Conservation (phyloP, 2,888 invertebrate genomes). For the Rhimphoctona megacephalus region DNA sequence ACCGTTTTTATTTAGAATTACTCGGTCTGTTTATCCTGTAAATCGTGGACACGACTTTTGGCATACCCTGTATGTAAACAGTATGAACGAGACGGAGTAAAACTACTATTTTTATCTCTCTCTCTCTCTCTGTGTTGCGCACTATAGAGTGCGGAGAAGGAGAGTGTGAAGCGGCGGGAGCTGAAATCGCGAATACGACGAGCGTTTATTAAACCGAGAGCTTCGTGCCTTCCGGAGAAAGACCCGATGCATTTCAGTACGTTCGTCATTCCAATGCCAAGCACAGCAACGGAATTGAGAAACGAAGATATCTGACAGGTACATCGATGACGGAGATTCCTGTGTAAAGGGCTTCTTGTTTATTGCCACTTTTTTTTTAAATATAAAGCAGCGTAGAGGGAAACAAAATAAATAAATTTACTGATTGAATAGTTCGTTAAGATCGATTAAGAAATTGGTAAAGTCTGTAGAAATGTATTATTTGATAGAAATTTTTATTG, state of each 20-base stretch:
- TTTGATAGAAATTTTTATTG: not conserved
- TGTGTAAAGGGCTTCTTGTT: not conserved
- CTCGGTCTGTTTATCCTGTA: not conserved
- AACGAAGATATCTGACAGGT: conserved; percentile 69
- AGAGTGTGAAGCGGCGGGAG: conserved; percentile 40
- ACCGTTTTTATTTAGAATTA: not conserved
- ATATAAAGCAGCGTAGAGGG: not conserved
- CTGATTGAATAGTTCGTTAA: not conserved
- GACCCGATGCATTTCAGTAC: conserved; percentile 67
- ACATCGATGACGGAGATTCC: conserved; percentile 62
- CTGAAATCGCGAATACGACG: conserved; percentile 54
- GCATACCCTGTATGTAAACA: not conserved
- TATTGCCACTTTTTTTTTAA: not conserved
- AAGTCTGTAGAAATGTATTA: not conserved
- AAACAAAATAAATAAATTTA: not conserved
- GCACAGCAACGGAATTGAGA: conserved; percentile 60
- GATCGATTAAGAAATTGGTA: not conserved
- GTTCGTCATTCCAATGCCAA: conserved; percentile 65
- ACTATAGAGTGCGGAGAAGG: conserved; percentile 23
- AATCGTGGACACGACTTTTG: not conserved
- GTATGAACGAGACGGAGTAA: conserved; percentile 51
- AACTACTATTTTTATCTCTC: conserved; percentile 10
- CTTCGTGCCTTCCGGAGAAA: conserved; percentile 68
- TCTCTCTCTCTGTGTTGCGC: conserved; percentile 28
- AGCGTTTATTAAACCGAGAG: conserved; percentile 65